These are phyloP conservation scores for Nemapogon koenigi DNA, from an alignment of 2,888 invertebrate genomes.

Conservation along the genomic window DNA sequence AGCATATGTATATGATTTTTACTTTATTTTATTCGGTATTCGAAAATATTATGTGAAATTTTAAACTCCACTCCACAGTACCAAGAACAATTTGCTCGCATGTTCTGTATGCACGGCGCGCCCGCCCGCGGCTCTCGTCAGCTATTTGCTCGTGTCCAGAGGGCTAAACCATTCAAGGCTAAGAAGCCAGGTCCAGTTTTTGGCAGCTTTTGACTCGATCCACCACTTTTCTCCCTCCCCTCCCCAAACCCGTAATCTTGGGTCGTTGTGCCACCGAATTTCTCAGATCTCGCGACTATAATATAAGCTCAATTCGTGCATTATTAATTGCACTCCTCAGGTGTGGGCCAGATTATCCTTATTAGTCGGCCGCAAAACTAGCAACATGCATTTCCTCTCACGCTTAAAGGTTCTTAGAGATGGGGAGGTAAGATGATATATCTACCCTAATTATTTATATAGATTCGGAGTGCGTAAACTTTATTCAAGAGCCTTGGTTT, in stretches of 20 bases:
- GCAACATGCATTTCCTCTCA: constrained; percentile 35
- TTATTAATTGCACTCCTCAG: constrained; percentile 62
- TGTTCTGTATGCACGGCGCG: constrained; percentile 63
- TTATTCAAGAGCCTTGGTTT: too few species aligned
- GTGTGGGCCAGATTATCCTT: constrained; percentile 58
- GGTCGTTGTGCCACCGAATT: constrained; percentile 10
- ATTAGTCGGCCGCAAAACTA: constrained; percentile 47
- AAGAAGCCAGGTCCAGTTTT: constrained; percentile 59
- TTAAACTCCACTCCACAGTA: constrained; percentile 30
- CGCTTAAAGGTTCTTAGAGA: constrained; percentile 2
- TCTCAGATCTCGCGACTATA: constrained; percentile 4
- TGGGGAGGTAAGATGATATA: too few species aligned
- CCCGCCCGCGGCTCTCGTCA: constrained; percentile 57
- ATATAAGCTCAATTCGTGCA: constrained; percentile 32
- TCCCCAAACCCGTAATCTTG: constrained; percentile 15
- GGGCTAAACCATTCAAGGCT: constrained; percentile 65
- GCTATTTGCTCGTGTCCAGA: constrained; percentile 62
- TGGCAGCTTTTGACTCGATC: constrained; percentile 55
- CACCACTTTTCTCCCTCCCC: constrained; percentile 20
- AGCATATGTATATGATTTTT: too few species aligned
- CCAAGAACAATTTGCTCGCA: constrained; percentile 25
- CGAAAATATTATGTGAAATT: too few species aligned
- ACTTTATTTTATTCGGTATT: too few species aligned
- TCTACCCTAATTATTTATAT: too few species aligned
- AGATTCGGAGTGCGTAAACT: too few species aligned